phyloP scores from a whole-genome alignment of 2,797 vertebrate species.

The Cossypha polioptera region DNA sequence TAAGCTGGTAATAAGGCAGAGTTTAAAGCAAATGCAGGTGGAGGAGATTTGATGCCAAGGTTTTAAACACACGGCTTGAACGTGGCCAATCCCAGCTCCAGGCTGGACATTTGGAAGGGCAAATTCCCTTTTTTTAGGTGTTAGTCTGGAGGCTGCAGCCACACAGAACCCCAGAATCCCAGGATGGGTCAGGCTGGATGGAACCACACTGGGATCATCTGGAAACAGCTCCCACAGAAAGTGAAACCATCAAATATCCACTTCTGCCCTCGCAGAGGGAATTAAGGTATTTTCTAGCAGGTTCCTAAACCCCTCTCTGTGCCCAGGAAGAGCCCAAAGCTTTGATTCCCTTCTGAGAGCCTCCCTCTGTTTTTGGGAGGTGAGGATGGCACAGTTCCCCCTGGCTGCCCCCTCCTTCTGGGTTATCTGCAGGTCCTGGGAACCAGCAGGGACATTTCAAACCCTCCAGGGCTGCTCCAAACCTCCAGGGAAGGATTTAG shows the following conservation, averaged over 20 bases:
- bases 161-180: neutral
- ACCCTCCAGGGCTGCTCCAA: neutral
- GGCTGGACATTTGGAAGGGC: neutral
- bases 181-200: neutral
- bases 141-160: neutral
- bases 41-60: neutral
- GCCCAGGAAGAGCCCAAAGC: neutral
- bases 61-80: neutral
- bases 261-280: too few relatives aligned
- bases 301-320: neutral
- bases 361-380: neutral
- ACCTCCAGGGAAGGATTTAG: neutral
- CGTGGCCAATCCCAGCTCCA: neutral
- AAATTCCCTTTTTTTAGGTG: neutral
- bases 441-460: slow-evolving; percentile 1
- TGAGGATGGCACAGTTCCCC: neutral
- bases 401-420: neutral
- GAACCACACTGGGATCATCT: rapidly evolving
- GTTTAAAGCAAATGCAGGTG: slow-evolving; percentile 39
- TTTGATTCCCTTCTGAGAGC: neutral
- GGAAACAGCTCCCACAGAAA: rapidly evolving
- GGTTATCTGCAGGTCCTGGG: slow-evolving; percentile 64
- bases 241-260: neutral
- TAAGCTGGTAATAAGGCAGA: slow-evolving; percentile 33
- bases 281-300: too few relatives aligned